Base-by-base conservation (phyloP, 30 jellyfish, hydroid and myxozoan species). In the Rhopilema esculentum region DNA sequence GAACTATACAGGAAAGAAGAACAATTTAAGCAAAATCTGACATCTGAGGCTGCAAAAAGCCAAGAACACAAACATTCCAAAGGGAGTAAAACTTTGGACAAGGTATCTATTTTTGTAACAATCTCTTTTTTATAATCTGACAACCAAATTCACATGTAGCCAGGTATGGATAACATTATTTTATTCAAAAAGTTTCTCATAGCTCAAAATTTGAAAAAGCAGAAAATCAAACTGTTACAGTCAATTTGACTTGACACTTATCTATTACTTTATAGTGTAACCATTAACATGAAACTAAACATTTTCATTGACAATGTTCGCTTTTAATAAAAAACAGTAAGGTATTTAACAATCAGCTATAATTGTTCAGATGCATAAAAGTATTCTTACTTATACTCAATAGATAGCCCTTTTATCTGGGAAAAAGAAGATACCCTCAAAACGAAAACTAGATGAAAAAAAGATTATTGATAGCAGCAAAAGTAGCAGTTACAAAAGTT, bases 1-100 rank as follows among this genome's bases (percentile, higher is more conserved):
- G 98, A 93, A 63, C 83, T 93, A 33, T 73, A 87, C 64, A 83
- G 98, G 67, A 93, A 93, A 70, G 98, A 93, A 70, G 97, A 88
- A 22, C 52, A 40, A 23, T 69, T 84, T 65, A 74, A 29, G 29
- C 91, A 85, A 68, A 52, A 67, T 25, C 18, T 76, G 22, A 27
- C 82, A 49, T 69, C 92, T 20, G n/a, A 25, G 19, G 27, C 33
- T 28, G 18, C 70, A 57, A 23, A 0, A 69, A 80, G 25, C 20
- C 24, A 33, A 8, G 77, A 61, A 8, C 30, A 25, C 16, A 21
- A 1, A 7, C 72, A 29, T 22, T 30, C 77, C 28, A 74, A 77
- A 52, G 93, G 97, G 48, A 89, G 87, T 61, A 89, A 89, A 69
- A 89, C 94, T 8, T 57, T 82, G 53, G 78, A 82, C 26, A 93